Percentiles rank a stretch among this genome's conserved stretches.
phyloP scores from a whole-genome alignment of 2,888 invertebrate genomes.

The Zootermopsis nevadensis region DNA sequence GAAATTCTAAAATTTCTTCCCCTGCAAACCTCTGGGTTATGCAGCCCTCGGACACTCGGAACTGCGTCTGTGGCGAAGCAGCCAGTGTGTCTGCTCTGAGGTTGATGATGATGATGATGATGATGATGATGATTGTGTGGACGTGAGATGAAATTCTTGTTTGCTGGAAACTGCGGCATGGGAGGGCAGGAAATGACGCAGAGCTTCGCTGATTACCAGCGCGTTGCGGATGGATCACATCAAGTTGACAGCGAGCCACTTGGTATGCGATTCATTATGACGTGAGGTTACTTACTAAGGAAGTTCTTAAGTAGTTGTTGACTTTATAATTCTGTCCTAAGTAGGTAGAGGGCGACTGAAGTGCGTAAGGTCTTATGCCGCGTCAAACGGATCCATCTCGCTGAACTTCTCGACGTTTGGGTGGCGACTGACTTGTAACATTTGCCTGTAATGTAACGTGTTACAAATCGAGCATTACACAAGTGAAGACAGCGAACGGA shows the following conservation, averaged over 20 bases:
- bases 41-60: too few relatives aligned
- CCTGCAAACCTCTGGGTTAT: too few relatives aligned
- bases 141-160: slow-evolving; percentile 28
- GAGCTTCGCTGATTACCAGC: not conserved
- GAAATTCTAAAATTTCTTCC: too few relatives aligned
- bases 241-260: not conserved
- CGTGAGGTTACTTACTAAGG: not conserved
- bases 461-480: too few relatives aligned
- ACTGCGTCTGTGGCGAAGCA: not conserved
- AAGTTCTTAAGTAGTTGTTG: not conserved
- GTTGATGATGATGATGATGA: too few relatives aligned
- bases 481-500: too few relatives aligned
- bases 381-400: not conserved
- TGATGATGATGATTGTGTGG: too few relatives aligned
- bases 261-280: not conserved
- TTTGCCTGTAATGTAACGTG: too few relatives aligned
- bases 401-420: too few relatives aligned
- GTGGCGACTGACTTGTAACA: too few relatives aligned
- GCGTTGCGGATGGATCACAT: slow-evolving; percentile 13
- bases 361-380: not conserved
- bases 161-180: slow-evolving; percentile 29
- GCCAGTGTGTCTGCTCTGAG: slow-evolving; percentile 22
- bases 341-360: not conserved
- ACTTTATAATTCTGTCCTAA: not conserved
- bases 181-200: slow-evolving; percentile 31